Evolutionary conservation across 2,888 invertebrate genomes (phyloP), one percentile per base, ranked within the genome.

Genomic region (Tillus elongatus): DNA sequence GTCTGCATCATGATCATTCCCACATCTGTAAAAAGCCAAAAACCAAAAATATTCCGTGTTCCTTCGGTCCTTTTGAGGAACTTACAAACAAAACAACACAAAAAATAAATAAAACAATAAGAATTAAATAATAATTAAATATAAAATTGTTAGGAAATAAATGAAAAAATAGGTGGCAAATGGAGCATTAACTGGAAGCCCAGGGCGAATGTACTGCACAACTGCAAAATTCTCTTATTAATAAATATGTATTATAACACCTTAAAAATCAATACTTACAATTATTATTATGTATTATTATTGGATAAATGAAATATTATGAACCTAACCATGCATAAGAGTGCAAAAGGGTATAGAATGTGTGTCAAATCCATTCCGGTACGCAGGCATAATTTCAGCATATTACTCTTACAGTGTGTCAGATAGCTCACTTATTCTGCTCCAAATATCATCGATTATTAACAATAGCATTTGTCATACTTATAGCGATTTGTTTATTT

Each of bases 1-100:
- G 86, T 79, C 82, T 88, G 87, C 87, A 88, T 87, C 88, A 89
- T 86, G 79, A 89, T 87, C 88, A 88, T 88, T 76, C 88, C 88
- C 73, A 89, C 88, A 88, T 88, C 88, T 88, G 88, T 64, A 82
- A 83, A 82, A 79, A 79, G 72, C 71, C 70, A 72, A 71, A 63
- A 73, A 68, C 54, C 48, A 51, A 53, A 50, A 48, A 43, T 31
- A n/a, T 36, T 43, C 35, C 30, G 40, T 43, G 36, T 31, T 14
- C 32, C 27, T 30, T 26, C 14, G 11, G 27, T n/a, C 32, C 8
- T 14, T 19, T 19, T n/a, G 6, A 6, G 24, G n/a, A 8, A n/a
- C 6, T 19, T 8, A 19, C 6, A 29, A 29, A 9, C n/a, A 9
- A 9, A 29, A 19, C 6, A 19, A 19, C 24, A 19, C 6, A 19